These are phyloP conservation scores for Celastrina argiolus DNA, from an alignment of 2,888 invertebrate species.

Conservation along the genomic window DNA sequence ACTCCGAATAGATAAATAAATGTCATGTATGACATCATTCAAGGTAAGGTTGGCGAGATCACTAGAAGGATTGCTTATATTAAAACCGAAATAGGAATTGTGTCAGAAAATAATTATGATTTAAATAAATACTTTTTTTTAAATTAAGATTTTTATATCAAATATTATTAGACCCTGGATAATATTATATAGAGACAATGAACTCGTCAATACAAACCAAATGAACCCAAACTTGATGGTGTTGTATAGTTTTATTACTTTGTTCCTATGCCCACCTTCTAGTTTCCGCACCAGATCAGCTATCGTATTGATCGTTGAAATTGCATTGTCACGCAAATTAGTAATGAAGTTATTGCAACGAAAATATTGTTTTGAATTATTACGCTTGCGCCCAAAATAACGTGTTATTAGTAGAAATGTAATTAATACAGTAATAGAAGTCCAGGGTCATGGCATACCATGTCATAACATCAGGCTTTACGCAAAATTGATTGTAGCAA, in stretches of 20 bases:
- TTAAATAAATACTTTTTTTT: too few species aligned
- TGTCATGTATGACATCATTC: conserved; percentile 13
- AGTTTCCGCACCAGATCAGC: too few species aligned
- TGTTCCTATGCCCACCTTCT: too few species aligned
- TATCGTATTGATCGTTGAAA: too few species aligned
- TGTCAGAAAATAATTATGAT: neutral
- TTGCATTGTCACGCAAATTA: too few species aligned
- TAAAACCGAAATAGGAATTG: neutral
- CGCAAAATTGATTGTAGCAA: neutral
- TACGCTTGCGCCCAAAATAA: neutral
- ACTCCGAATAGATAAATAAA: conserved; percentile 13
- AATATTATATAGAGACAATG: too few species aligned
- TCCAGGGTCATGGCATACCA: neutral
- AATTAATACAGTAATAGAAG: conserved; percentile 1
- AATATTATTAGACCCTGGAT: too few species aligned
- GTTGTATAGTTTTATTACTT: too few species aligned
- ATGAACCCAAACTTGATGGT: too few species aligned
- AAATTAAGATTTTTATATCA: too few species aligned
- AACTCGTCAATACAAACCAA: too few species aligned
- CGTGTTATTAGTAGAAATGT: neutral
- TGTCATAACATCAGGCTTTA: neutral
- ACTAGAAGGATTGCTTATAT: neutral
- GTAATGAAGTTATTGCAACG: neutral
- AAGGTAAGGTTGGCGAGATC: conserved; percentile 10
- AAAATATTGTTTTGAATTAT: neutral